Evolutionary conservation across 37 sponge, comb jelly and placozoan species (phyloP), one percentile per base, ranked within the genome.

Genomic region (Beroe forskalii): DNA sequence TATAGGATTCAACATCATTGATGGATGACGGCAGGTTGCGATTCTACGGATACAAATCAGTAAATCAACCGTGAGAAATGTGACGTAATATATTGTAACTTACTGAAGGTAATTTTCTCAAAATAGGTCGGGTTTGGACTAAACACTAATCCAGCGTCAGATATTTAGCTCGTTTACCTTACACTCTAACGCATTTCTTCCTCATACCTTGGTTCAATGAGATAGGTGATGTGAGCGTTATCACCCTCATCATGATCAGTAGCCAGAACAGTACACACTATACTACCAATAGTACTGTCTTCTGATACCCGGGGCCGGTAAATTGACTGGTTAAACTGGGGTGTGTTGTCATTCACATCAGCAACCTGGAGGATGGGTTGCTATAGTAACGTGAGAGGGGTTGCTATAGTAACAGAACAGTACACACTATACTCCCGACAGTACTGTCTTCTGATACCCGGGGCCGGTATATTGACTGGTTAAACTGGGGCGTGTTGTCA

Each of bases 401-500:
- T n/a, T n/a, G n/a, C n/a, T n/a, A n/a, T n/a, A n/a, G n/a, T n/a
- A n/a, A n/a, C 30, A 44, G 86, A 2, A 80, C 86, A 1, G 55
- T 80, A 44, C 44, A 41, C 86, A 80, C 86, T 22, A 44, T 48
- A 44, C 55, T 80, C n/a, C 86, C 86, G 12, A 80, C 55, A 4
- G 86, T 43, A 24, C 38, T 37, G 86, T 80, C 48, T 48, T 80
- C 86, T n/a, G n/a, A 25, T 43, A 80, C 27, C 0, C 25, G 35
- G 86, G 86, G 86, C 3, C 55, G 44, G 86, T 80, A 80, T 12
- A 80, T 41, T 43, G 44, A 41, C 86, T 44, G 86, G 86, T 41
- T 80, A 23, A 80, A 80, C 55, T 80, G 55, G 30, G 86, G 86
- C 25, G 55, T 80, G 86, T 80, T 80, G 86, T 80, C 86, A 30